Evolutionary conservation across 2,113 vertebrate genomes (phyloP), one percentile per base, ranked within the genome.

Genomic region (Paralichthys olivaceus): DNA sequence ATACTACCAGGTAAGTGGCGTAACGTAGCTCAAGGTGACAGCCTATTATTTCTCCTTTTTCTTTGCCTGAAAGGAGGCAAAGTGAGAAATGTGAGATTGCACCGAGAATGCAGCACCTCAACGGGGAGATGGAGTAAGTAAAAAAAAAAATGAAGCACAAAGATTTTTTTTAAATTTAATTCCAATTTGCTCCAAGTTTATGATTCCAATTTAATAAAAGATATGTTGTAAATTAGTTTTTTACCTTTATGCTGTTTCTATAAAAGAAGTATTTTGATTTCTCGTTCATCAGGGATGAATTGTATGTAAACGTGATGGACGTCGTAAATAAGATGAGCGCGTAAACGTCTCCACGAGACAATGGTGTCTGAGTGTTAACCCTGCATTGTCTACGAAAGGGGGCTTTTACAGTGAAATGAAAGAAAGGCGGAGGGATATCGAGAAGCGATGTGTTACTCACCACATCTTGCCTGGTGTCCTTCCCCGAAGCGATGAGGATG

Each of bases 401-500:
- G 29, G 75, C 63, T 70, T 75, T 80, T 74, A 72, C 63, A 64
- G 61, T 73, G 65, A 64, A 54, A 80, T 68, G 62, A 76, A 85
- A 83, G 53, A 81, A 69, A 81, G 77, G 85, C 51, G 77, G 72
- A 87, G 49, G 64, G 75, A 84, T 85, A 79, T 62, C 29, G 40
- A 56, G 34, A 37, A 58, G 80, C 34, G 43, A 26, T 12, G 17
- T 49, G 69, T 77, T 69, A 96, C 98, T 97, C 93, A 99, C 98
- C 69, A 95, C 94, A 85, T 98, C 96, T 78, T 96, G 96, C 86
- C 95, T 96, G 76, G 94, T 98, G 87, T 98, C 97, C 93, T 97
- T 98, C 83, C 97, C 98, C 64, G 96, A 97, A 74, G 94, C 67
- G 32, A 98, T 96, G 91, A 99, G 95, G 89, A 98, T 94, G 88